Base-by-base conservation (phyloP, 2,888 invertebrate species). In the Caenorhabditis sulstoni region DNA sequence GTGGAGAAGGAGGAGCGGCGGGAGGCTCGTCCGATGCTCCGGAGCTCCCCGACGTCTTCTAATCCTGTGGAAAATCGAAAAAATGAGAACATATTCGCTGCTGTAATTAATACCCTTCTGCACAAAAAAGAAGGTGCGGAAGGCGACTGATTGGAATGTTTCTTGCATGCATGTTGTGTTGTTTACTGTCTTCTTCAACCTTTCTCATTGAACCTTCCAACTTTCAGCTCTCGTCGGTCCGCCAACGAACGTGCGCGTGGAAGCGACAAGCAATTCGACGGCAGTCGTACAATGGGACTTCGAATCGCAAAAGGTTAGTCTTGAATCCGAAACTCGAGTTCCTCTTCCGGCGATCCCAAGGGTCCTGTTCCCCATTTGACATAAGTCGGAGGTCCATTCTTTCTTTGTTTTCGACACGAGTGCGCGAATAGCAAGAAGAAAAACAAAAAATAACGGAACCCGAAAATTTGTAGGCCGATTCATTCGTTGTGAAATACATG, bases 251-350 rank as follows among this genome's bases (percentile, higher is more conserved):
- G 88, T 89, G 29, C 81, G 86, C 18, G 88, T 88, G 4, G 87
- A 89, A 74, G 87, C 89, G 3, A 85, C 87, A 9, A 84, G 86
- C 35, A 89, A 89, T 73, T 82, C 81, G 29, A 89, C 89, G 16
- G 89, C 86, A 22, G 88, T 89, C 57, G 81, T 89, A 29, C 88
- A 88, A 79, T 89, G 89, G 89, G 89, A 89, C 62, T 89, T 88
- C 68, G 88, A 89, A 58, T 82, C 84, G 37, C 79, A 70, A 35
- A 81, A 79, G 79, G 85, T 85, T 61, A 55, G 78, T 50, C 20
- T 39, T 41, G 55, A 50, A 20, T 16, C 37, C 20, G 16, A 41
- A 12, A 35, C 23, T 20, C 55, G 55, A 18, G 55, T 58, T 35
- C 23, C 8, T 9, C n/a, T n/a, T n/a, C 22, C 20, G 49, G 58